These are phyloP conservation scores for Mizuhopecten yessoensis DNA, from an alignment of 1,140 invertebrate genomes.

Conservation along the genomic window DNA sequence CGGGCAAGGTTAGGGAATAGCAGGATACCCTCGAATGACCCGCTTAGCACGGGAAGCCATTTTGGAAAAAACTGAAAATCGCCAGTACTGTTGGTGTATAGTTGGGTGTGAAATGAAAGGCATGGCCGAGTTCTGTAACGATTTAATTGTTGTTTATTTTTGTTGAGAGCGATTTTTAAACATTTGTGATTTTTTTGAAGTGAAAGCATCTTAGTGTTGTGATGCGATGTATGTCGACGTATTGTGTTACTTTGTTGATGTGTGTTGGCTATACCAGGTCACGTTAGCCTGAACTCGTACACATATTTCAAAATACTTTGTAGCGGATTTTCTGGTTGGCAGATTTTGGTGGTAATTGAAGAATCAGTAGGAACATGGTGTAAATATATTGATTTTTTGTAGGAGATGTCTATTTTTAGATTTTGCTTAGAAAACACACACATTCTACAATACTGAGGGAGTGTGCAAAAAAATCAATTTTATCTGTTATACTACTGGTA, in stretches of 20 bases:
- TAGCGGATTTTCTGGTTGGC: not conserved
- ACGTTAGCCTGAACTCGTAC: not conserved
- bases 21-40: not conserved
- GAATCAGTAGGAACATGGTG: constrained; percentile 9
- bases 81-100: not conserved
- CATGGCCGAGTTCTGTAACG: not conserved
- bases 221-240: not conserved
- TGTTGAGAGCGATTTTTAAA: not conserved
- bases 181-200: not conserved
- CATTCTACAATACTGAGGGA: not conserved
- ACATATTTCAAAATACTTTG: not conserved
- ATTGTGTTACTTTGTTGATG: not conserved
- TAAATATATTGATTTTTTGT: constrained; percentile 30
- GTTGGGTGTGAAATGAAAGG: not conserved
- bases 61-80: constrained; percentile 39
- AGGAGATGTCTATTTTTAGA: constrained; percentile 10
- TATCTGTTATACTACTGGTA: not conserved
- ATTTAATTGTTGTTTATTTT: not conserved
- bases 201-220: not conserved
- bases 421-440: constrained; percentile 12
- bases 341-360: constrained; percentile 5
- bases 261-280: not conserved
- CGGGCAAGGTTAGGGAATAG: constrained; percentile 19
- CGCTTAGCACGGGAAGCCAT: constrained; percentile 12
- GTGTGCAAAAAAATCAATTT: constrained; percentile 33